Base-by-base conservation (phyloP, 2,888 invertebrate genomes). In the Imbricaverruca yamaguchii region DNA sequence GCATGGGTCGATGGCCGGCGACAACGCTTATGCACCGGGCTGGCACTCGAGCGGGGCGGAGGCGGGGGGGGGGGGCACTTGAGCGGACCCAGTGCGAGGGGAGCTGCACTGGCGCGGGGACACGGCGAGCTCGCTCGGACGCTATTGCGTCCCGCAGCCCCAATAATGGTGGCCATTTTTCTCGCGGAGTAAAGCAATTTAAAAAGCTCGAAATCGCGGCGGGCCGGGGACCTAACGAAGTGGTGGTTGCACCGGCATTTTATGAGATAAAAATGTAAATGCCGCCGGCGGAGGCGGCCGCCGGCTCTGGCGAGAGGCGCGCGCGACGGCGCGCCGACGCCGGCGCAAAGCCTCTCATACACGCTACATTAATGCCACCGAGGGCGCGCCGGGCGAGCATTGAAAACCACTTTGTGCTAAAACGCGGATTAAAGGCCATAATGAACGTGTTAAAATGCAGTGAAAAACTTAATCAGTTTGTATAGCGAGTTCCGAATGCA, bases 201-300 rank as follows among this genome's bases (percentile, higher is more conserved):
- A 53, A 74, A 74, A 10, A 74, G 74, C 15, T 15, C 18, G 74
- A 74, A 74, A 74, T 74, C 74, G 74, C 25, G 18, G 39, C 53
- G 18, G 53, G 53, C 74, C 13, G 53, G 74, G 74, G 39, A 74
- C 12, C 74, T 74, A 74, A 74, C 74, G 74, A 74, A 74, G 74
- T 23, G 74, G 8, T 15, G 39, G 74, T 74, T 74, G 74, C 74
- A 74, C 74, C 74, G 53, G 39, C 74, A 53, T 74, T 74, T 74
- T 74, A 74, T 74, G 74, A 74, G 74, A 74, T 74, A 74, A 74
- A 74, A 74, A 74, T 74, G 74, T 74, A 74, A 74, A 74, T 74
- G 74, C 18, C 53, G 53, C 59, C 59, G 12, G 59, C 59, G 59
- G 12, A 11, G 59, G 11, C 59, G 39, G 59, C 15, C 59, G 59